These are phyloP conservation scores for Grammatotria lemairii DNA, from an alignment of 2,113 vertebrate species.

Conservation along the genomic window DNA sequence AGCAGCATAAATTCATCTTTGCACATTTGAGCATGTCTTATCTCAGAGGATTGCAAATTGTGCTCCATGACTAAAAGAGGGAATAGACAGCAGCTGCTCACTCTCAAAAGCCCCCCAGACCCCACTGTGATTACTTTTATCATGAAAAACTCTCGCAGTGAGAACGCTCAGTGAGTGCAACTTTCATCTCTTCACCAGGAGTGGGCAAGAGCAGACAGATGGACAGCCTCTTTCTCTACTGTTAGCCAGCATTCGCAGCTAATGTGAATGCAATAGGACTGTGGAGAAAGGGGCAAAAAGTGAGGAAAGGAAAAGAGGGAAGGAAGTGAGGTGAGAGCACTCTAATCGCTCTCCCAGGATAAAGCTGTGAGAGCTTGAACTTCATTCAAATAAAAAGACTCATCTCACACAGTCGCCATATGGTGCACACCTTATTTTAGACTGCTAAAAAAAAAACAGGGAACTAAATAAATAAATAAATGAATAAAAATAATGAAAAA, in stretches of 20 bases:
- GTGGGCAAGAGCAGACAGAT: neutral
- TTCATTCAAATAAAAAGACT: neutral
- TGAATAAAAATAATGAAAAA: neutral
- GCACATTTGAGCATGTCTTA: neutral
- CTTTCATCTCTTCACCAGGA: neutral
- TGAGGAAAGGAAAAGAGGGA: neutral
- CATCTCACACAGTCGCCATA: conserved; percentile 17
- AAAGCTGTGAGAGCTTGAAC: neutral
- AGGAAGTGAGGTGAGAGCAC: neutral
- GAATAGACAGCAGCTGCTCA: neutral
- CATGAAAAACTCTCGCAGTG: neutral
- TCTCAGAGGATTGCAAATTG: neutral
- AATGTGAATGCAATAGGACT: neutral
- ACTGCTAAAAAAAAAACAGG: neutral
- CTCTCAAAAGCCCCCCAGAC: neutral
- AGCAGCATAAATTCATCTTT: neutral
- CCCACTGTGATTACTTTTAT: neutral
- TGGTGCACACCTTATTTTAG: neutral
- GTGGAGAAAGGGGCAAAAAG: neutral
- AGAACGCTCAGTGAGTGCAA: neutral
- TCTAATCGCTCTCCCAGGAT: neutral
- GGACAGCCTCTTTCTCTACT: neutral
- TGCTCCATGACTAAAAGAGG: neutral
- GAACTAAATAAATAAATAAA: neutral
- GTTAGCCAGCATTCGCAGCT: neutral